Evolutionary conservation across 2,888 invertebrate genomes (phyloP).

Genomic region (Oligia fasciuncula): DNA sequence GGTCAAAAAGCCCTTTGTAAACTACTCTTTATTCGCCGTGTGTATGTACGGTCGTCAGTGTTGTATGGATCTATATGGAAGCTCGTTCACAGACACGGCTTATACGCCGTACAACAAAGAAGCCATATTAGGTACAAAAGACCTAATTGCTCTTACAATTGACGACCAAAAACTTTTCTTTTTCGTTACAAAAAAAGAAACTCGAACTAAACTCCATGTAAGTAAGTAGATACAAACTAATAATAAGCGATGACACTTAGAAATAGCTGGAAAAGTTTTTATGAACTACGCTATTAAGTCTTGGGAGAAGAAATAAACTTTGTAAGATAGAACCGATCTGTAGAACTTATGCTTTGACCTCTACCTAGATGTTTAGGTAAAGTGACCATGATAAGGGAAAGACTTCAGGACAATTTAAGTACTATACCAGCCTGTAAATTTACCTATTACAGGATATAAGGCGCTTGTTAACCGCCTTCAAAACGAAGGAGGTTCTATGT

Average conservation of each 20-base stretch:
- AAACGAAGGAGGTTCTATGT: too few species aligned
- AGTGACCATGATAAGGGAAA: slow-evolving; percentile 2
- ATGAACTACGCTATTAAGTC: slow-evolving; percentile 47
- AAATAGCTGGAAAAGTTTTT: slow-evolving; percentile 35
- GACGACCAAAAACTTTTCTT: not conserved
- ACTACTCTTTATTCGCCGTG: too few species aligned
- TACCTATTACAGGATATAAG: too few species aligned
- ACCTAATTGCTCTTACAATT: not conserved
- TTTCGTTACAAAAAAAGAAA: not conserved
- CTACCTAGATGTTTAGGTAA: slow-evolving; percentile 19
- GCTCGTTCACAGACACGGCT: too few species aligned
- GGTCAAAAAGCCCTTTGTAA: too few species aligned
- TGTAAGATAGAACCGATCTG: slow-evolving; percentile 8
- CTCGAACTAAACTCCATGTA: not conserved
- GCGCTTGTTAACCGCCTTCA: too few species aligned
- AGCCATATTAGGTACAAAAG: too few species aligned
- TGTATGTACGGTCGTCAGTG: too few species aligned
- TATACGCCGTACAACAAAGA: too few species aligned
- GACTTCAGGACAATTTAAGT: slow-evolving; percentile 4
- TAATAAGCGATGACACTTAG: slow-evolving; percentile 35
- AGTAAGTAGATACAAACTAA: slow-evolving; percentile 18
- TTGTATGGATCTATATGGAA: too few species aligned
- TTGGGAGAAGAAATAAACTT: slow-evolving; percentile 43
- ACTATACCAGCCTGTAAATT: not conserved
- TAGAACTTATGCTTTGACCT: slow-evolving; percentile 36